These are phyloP conservation scores for Teinopalpus imperialis DNA, from an alignment of 2,888 invertebrate genomes.

Conservation along the genomic window DNA sequence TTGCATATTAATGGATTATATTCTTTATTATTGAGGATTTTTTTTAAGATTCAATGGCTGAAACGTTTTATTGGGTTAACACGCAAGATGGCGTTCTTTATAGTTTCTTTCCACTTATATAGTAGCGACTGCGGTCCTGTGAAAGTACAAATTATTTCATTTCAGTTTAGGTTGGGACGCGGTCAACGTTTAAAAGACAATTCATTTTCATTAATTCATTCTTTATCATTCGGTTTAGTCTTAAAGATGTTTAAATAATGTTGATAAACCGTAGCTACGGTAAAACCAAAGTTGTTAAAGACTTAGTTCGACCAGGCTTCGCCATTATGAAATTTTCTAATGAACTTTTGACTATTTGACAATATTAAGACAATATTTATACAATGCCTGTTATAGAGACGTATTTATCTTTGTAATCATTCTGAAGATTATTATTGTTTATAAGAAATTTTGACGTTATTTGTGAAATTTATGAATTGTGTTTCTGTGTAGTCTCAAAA, in stretches of 20 bases:
- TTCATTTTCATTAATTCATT: constrained; percentile 49
- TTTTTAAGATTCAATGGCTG: constrained; percentile 52
- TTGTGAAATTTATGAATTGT: constrained; percentile 65
- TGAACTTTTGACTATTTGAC: constrained; percentile 65
- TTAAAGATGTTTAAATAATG: background rate
- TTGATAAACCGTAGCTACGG: constrained; percentile 28
- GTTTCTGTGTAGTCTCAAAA: constrained; percentile 56
- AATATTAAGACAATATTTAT: constrained; percentile 44
- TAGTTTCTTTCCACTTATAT: constrained; percentile 22
- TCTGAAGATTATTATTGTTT: constrained; percentile 54
- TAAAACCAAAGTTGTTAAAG: constrained; percentile 60
- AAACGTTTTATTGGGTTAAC: constrained; percentile 47
- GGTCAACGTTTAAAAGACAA: constrained; percentile 56
- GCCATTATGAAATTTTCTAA: constrained; percentile 62
- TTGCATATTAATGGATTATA: constrained; percentile 79
- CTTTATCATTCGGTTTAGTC: constrained; percentile 35
- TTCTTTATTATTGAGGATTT: constrained; percentile 63
- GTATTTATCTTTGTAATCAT: constrained; percentile 34
- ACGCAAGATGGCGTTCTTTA: too few species aligned
- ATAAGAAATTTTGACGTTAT: constrained; percentile 58
- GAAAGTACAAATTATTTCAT: constrained; percentile 76
- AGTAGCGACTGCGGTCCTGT: constrained; percentile 47
- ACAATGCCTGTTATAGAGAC: constrained; percentile 34
- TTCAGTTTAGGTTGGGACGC: constrained; percentile 63
- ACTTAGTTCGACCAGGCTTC: constrained; percentile 52